These are phyloP conservation scores for Crypturellus undulatus DNA, from an alignment of 2,113 vertebrate genomes.

Conservation along the genomic window DNA sequence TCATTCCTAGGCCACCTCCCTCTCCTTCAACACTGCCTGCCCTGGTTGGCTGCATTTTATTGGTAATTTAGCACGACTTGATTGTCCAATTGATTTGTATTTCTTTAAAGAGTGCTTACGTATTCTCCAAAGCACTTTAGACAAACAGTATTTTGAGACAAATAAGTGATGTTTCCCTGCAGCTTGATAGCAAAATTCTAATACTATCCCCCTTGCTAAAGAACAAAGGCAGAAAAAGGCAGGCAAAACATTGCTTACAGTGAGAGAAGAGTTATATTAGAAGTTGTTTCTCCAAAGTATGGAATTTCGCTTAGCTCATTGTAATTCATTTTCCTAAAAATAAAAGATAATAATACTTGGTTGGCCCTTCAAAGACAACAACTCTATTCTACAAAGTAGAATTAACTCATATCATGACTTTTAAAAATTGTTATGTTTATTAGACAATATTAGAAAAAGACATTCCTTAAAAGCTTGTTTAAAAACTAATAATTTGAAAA, in stretches of 20 bases:
- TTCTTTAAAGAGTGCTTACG: not conserved
- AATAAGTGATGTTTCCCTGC: not conserved
- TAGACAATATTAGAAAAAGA: not conserved
- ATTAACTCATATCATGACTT: not conserved
- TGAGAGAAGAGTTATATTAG: conserved; percentile 91
- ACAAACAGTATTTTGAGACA: not conserved
- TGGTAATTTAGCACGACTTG: not conserved
- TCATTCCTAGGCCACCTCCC: not conserved
- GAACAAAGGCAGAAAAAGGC: not conserved
- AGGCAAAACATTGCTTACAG: conserved; percentile 86
- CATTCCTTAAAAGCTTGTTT: not conserved
- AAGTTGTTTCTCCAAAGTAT: conserved; percentile 87
- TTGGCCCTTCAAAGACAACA: not conserved
- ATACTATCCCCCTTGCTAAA: not conserved
- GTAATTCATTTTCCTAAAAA: conserved; percentile 91
- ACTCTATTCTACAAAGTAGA: not conserved
- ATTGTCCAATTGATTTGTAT: not conserved
- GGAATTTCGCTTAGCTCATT: conserved; percentile 92
- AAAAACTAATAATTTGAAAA: not conserved
- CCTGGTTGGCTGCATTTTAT: not conserved
- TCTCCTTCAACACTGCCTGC: not conserved
- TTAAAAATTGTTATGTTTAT: not conserved
- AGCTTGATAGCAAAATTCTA: not conserved
- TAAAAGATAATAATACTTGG: conserved; percentile 4
- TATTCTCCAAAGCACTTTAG: not conserved